Evolutionary conservation across 2,113 vertebrate species (phyloP).

Genomic region (Bambusicola thoracicus): DNA sequence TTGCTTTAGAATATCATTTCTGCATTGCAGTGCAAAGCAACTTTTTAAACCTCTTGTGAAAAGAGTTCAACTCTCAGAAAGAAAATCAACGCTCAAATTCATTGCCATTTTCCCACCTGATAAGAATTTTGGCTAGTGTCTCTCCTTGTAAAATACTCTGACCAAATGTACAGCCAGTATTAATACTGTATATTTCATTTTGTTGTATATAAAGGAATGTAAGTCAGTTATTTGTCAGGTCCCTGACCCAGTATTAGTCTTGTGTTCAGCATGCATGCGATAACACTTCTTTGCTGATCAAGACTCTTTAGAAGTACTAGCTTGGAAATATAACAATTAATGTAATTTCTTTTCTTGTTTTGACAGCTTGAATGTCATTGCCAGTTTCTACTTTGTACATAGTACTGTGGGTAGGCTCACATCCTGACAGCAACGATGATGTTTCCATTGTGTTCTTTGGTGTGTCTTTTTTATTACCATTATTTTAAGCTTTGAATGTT

Average conservation of each 20-base stretch:
- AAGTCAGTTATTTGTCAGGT: conserved; percentile 61
- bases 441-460: conserved; percentile 80
- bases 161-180: conserved; percentile 63
- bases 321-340: conserved; percentile 45
- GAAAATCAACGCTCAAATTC: background rate
- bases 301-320: conserved; percentile 57
- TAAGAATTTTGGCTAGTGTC: background rate
- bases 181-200: conserved; percentile 71
- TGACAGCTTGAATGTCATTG: conserved; percentile 84
- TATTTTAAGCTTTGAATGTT: conserved; percentile 81
- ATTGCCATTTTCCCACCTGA: rapidly evolving
- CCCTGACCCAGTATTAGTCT: conserved; percentile 53
- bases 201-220: conserved; percentile 79
- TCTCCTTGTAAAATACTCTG: conserved; percentile 44
- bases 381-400: conserved; percentile 77
- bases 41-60: background rate
- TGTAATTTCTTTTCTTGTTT: conserved; percentile 66
- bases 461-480: conserved; percentile 57
- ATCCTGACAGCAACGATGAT: conserved; percentile 82
- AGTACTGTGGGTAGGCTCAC: conserved; percentile 82
- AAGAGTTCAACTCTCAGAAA: background rate
- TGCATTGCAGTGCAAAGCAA: background rate
- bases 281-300: conserved; percentile 69
- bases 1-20: background rate
- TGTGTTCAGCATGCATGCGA: conserved; percentile 75